A percentile compares a stretch with the other conserved stretches of the same genome.
Evolutionary conservation across 2,797 vertebrate species (phyloP).

Genomic region (Aldrovandia affinis): DNA sequence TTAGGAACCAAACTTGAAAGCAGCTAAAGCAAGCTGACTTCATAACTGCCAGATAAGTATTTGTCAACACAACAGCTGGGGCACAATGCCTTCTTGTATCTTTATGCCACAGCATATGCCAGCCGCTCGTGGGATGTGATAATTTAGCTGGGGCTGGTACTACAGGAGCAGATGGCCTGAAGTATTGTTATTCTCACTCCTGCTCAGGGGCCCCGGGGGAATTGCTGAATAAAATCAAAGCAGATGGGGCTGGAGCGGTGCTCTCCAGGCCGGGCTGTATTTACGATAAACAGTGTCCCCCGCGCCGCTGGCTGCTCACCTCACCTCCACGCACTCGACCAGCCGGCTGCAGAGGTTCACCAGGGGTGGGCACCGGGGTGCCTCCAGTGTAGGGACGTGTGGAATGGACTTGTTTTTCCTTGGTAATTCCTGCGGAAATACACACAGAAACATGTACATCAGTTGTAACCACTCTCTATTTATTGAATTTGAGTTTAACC

Average conservation of each 20-base stretch:
- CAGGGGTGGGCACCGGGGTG: background rate
- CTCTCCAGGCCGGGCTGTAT: slow-evolving; percentile 82
- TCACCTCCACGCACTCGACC: background rate
- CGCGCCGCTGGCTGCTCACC: slow-evolving; percentile 54
- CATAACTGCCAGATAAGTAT: slow-evolving; percentile 93
- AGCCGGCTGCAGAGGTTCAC: background rate
- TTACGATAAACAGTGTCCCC: slow-evolving; percentile 85
- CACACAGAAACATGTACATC: background rate
- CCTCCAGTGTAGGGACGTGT: background rate
- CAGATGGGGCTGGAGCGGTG: slow-evolving; percentile 92
- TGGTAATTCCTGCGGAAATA: background rate
- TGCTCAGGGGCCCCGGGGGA: slow-evolving; percentile 86
- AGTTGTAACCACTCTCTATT: background rate
- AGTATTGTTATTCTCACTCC: slow-evolving; percentile 95
- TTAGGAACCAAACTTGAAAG: slow-evolving; percentile 74
- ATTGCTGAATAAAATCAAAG: slow-evolving; percentile 96
- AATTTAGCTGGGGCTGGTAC: slow-evolving; percentile 90
- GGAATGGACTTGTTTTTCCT: background rate
- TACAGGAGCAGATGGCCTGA: slow-evolving; percentile 92
- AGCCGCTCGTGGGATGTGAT: slow-evolving; percentile 90
- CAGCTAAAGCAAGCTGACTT: slow-evolving; percentile 86
- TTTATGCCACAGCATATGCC: slow-evolving; percentile 98
- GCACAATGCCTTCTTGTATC: slow-evolving; percentile 92
- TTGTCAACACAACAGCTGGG: slow-evolving; percentile 96
- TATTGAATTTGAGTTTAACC: background rate